Percentiles rank a stretch among this genome's conserved stretches.
phyloP scores from a whole-genome alignment of 2,888 invertebrate species.

The Chydorus sphaericus region DNA sequence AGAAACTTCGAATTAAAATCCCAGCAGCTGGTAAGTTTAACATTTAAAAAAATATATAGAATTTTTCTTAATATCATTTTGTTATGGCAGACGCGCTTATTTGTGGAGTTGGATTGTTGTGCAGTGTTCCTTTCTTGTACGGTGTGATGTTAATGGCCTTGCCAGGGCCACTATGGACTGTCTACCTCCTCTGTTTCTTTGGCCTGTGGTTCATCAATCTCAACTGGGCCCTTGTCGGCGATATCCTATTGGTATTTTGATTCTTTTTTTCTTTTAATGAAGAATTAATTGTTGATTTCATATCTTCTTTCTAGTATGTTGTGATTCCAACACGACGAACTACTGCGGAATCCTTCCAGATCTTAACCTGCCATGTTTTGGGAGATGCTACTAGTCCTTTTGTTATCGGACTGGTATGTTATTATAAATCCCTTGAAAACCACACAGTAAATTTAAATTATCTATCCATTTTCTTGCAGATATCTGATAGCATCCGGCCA shows the following conservation, averaged over 20 bases:
- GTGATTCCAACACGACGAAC: conserved; percentile 37
- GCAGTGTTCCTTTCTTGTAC: conserved; percentile 77
- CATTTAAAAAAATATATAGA: not conserved
- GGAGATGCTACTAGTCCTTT: conserved; percentile 42
- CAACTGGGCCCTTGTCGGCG: conserved; percentile 97
- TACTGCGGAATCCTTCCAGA: conserved; percentile 38
- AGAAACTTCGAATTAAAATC: conserved; percentile 19
- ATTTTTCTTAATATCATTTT: not conserved
- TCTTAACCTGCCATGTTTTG: conserved; percentile 36
- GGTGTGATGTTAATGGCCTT: conserved; percentile 47
- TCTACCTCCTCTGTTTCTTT: conserved; percentile 66
- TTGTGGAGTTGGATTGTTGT: conserved; percentile 74
- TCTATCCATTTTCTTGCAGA: not conserved
- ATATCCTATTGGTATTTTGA: conserved; percentile 75
- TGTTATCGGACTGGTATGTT: conserved; percentile 34
- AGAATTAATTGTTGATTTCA: not conserved
- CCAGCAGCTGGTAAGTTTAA: conserved; percentile 16
- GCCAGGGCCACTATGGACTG: conserved; percentile 45
- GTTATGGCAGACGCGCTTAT: conserved; percentile 60
- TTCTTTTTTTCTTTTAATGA: not conserved
- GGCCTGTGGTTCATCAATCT: conserved; percentile 78
- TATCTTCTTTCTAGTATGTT: conserved; percentile 31
- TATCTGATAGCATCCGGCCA: not conserved
- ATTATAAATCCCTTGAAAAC: not conserved
- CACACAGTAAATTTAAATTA: not conserved